Evolutionary conservation across 2,888 invertebrate genomes (phyloP).

Genomic region (Cyrtodaria siliqua): DNA sequence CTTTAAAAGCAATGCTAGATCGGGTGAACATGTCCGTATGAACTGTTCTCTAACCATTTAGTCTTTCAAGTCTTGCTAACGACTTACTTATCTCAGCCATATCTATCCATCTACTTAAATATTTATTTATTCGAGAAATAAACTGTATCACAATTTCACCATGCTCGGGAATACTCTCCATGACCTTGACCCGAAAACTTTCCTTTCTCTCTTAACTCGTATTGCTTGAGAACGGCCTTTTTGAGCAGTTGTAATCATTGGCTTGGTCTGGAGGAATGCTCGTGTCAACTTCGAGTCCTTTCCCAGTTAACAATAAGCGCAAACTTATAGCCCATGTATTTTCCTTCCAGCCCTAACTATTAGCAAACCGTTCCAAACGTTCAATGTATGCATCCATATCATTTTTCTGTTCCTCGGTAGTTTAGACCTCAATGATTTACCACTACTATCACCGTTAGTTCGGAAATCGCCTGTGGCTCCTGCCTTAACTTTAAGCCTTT

Average conservation of each 20-base stretch:
- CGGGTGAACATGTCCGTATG: conserved; percentile 8
- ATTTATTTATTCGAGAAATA: conserved; percentile 10
- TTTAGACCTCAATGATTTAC: too few species aligned
- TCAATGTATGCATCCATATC: conserved; percentile 30
- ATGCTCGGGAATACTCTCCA: conserved; percentile 13
- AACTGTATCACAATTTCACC: conserved; percentile 29
- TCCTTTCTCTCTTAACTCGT: conserved; percentile 31
- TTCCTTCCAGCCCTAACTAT: conserved; percentile 19
- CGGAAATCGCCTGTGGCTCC: too few species aligned
- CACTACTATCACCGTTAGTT: too few species aligned
- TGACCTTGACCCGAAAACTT: conserved; percentile 24
- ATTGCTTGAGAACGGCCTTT: conserved; percentile 20
- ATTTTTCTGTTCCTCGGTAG: conserved; percentile 30
- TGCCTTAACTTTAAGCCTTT: too few species aligned
- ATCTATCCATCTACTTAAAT: conserved; percentile 16
- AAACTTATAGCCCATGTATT: conserved; percentile 35
- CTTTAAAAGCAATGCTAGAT: conserved; percentile 18
- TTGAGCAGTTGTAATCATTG: conserved; percentile 24
- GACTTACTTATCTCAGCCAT: conserved; percentile 5
- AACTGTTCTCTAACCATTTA: conserved; percentile 24
- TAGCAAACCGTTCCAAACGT: conserved; percentile 32
- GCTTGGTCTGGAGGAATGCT: conserved; percentile 29
- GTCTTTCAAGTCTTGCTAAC: conserved; percentile 15
- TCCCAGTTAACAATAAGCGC: conserved; percentile 36
- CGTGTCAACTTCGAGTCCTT: conserved; percentile 37